Conservation (phyloP, 2,113 vertebrate genomes). For the Siniperca knerii region DNA sequence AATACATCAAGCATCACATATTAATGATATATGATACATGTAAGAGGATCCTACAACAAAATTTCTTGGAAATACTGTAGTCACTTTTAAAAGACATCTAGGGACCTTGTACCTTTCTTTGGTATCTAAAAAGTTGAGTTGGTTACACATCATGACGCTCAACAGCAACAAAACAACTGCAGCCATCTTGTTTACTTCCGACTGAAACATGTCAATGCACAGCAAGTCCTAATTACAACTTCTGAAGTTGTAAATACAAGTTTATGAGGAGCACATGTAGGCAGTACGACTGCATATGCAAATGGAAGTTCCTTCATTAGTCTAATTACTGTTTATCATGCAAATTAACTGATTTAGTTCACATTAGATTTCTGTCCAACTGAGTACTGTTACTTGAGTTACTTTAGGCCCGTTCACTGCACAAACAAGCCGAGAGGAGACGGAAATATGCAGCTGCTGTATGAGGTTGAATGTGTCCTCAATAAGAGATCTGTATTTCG, state of each 20-base stretch:
- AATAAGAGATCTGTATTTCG: no score
- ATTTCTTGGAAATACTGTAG: background rate
- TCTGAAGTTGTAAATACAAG: background rate
- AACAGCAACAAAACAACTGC: background rate
- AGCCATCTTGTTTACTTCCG: background rate
- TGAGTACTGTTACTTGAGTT: no score
- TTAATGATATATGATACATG: background rate
- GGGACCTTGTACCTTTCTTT: background rate
- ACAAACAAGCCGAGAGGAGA: no score
- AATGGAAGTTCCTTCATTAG: no score
- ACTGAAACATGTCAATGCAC: background rate
- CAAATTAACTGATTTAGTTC: no score
- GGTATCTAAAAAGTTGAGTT: background rate
- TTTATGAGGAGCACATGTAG: background rate
- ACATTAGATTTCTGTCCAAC: no score
- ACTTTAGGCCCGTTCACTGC: no score
- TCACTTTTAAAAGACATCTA: no score
- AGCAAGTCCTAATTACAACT: background rate
- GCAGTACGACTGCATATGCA: background rate
- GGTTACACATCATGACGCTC: background rate
- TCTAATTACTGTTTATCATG: no score
- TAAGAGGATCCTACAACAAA: background rate
- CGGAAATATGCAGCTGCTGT: no score
- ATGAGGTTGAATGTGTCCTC: no score
- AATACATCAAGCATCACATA: background rate